A percentile compares a stretch with the other conserved stretches of the same genome.
Evolutionary conservation across 2,113 vertebrate species (phyloP).

Genomic region (Anser cygnoides): DNA sequence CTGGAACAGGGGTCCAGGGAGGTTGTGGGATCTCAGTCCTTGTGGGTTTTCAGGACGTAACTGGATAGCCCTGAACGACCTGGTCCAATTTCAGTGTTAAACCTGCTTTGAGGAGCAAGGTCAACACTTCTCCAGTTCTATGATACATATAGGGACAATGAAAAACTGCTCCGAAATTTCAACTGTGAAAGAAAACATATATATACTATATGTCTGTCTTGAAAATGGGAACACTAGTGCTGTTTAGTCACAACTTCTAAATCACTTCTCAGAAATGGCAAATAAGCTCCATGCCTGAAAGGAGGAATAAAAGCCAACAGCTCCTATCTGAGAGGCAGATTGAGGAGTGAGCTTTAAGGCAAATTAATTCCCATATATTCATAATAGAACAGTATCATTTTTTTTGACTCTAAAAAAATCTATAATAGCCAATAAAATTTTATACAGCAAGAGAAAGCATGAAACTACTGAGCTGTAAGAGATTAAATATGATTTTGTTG

Average conservation of each 20-base stretch:
- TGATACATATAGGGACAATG: not conserved
- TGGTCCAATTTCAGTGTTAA: not conserved
- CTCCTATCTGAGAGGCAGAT: not conserved
- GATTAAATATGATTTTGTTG: not conserved
- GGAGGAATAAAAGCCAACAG: not conserved
- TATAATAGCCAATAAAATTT: slow-evolving; percentile 11
- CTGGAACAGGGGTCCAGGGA: not conserved
- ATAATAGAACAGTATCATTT: not conserved
- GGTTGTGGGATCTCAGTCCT: not conserved
- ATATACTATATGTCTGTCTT: not conserved
- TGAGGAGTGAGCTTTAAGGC: not conserved
- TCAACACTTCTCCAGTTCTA: not conserved
- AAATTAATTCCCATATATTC: slow-evolving; percentile 4
- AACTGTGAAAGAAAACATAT: not conserved
- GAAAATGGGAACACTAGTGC: not conserved
- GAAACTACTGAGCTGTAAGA: not conserved
- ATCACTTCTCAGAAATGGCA: not conserved
- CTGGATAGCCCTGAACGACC: not conserved
- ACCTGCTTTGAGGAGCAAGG: not conserved
- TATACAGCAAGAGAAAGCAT: not conserved
- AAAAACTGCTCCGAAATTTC: not conserved
- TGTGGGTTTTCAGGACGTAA: not conserved
- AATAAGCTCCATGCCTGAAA: not conserved
- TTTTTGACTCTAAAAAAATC: not conserved
- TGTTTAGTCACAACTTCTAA: not conserved